phyloP scores from a whole-genome alignment of 2,888 invertebrate genomes.

The Petrophora chlorosata region DNA sequence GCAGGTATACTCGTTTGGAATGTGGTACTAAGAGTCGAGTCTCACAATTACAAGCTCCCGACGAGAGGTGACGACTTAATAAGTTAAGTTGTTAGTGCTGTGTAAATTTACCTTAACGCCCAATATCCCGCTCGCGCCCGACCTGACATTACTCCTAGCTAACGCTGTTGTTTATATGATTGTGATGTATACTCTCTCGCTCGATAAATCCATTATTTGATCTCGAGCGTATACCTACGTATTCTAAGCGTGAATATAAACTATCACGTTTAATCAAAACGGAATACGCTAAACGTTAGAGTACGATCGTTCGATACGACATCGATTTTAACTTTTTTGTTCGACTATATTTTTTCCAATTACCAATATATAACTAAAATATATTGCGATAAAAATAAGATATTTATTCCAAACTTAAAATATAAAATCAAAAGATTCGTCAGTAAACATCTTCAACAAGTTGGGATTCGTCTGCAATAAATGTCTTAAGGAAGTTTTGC shows the following conservation, averaged over 20 bases:
- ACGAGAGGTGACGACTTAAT: constrained; percentile 74
- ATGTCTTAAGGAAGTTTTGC: constrained; percentile 55
- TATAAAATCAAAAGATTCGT: constrained; percentile 64
- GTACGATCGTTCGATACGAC: too few species aligned
- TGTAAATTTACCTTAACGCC: constrained; percentile 81
- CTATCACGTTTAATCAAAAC: too few species aligned
- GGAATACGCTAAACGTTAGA: too few species aligned
- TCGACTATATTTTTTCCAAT: too few species aligned
- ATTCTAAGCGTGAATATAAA: background rate
- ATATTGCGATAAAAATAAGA: background rate
- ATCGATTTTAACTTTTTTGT: too few species aligned
- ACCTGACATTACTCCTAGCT: constrained; percentile 77
- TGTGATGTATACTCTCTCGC: constrained; percentile 45
- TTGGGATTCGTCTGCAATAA: constrained; percentile 60
- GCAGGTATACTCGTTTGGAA: constrained; percentile 13
- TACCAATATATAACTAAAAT: background rate
- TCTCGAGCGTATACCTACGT: constrained; percentile 19
- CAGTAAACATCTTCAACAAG: constrained; percentile 66
- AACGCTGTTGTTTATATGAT: constrained; percentile 75
- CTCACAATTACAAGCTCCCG: constrained; percentile 50
- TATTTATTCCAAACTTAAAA: constrained; percentile 33
- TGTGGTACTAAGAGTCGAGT: constrained; percentile 39
- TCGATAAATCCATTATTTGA: constrained; percentile 30
- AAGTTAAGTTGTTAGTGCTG: constrained; percentile 78
- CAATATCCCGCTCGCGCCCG: constrained; percentile 64